Evolutionary conservation across 1,140 invertebrate genomes (phyloP), one percentile per base, ranked within the genome.

Genomic region (Maconellicoccus hirsutus): DNA sequence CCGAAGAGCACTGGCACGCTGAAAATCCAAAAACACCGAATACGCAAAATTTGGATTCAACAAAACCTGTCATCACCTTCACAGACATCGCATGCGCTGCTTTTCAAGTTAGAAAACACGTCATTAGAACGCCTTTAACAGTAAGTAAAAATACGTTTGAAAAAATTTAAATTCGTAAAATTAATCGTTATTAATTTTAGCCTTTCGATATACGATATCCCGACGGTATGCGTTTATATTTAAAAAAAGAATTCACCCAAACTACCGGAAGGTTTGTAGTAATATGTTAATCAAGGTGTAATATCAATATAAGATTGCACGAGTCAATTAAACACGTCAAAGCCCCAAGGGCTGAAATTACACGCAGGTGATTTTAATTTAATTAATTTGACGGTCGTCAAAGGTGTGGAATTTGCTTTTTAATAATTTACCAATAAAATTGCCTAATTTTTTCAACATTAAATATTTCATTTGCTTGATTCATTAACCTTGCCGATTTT

Each of bases 221-320:
- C 1, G 1, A n/a, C 71, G 90, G 87, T 25, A 91, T 96, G 86
- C 87, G 95, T 29, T 84, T 97, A 59, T 97, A 87, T 79, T 85
- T 96, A 72, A 96, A 97, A 80, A 95, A 95, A 78, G 94, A 97
- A 77, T 96, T 93, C 79, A 81, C 95, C 8, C 93, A 96, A 80
- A 86, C 85, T 70, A 96, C 93, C 10, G 94, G 94, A 79, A 94
- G 91, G 89, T 92, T 78, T 77, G 71, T 70, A 22, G 69, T 4
- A 71, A 71, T 73, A 8, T 52, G 42, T 52, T 52, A 8, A 14
- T 6, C 16, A 16, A 27, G 6, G 22, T 52, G 8, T 69, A 19
- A 26, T 71, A 21, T 16, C 23, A 38, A 71, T 61, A 26, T 33
- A 59, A 23, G 25, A 27, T 61, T 25, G 19, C 23, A 69, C 25